These are phyloP conservation scores for Meta bourneti DNA, from an alignment of 2,888 invertebrate species.

Conservation along the genomic window DNA sequence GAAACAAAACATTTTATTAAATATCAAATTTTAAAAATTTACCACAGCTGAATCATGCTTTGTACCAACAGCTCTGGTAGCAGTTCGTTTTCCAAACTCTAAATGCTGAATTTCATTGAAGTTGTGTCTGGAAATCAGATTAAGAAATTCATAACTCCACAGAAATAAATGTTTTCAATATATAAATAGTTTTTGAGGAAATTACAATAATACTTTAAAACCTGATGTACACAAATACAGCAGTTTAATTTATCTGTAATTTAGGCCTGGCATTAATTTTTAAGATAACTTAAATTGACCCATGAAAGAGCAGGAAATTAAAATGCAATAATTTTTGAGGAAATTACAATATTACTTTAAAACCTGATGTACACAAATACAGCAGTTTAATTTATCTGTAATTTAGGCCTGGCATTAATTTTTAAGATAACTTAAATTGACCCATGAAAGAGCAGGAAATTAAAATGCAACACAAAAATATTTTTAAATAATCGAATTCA, in stretches of 20 bases:
- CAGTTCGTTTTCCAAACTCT: conserved; percentile 91
- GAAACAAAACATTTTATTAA: not conserved
- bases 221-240: not conserved
- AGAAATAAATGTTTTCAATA: not conserved
- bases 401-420: too few relatives aligned
- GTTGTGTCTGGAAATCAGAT: conserved; percentile 83
- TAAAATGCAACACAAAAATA: too few relatives aligned
- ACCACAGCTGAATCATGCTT: conserved; percentile 90
- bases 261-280: too few relatives aligned
- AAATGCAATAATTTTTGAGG: not conserved
- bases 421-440: too few relatives aligned
- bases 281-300: too few relatives aligned
- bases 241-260: not conserved
- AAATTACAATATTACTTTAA: not conserved
- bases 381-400: not conserved
- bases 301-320: too few relatives aligned
- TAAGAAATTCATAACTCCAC: conserved; percentile 19
- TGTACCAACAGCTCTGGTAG: conserved; percentile 94
- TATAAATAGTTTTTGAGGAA: not conserved
- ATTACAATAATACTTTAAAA: not conserved
- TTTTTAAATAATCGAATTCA: too few relatives aligned
- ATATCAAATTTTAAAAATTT: conserved; percentile 79
- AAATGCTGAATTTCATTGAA: conserved; percentile 93
- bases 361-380: not conserved
- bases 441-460: too few relatives aligned